Base-by-base conservation (phyloP, 2,797 vertebrate species). In the Xenopus petersii region DNA sequence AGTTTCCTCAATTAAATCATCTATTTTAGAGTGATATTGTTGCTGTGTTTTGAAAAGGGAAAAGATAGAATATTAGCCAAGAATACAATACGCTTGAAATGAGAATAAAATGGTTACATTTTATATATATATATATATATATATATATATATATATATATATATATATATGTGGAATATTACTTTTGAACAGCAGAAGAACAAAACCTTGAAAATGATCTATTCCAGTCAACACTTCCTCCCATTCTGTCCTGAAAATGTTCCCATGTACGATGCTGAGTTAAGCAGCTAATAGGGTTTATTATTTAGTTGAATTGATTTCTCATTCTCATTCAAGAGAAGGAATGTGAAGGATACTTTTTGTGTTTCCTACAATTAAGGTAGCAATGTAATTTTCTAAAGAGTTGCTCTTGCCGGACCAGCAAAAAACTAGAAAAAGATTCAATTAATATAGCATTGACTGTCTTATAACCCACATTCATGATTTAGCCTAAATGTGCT, bases 301-400 rank as follows among this genome's bases (percentile, higher is more conserved):
- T 95, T 96, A 93, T 94, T 89, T 75, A 83, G 81, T 83, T 94
- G 94, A 96, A 96, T 91, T 90, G 92, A 92, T 93, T 94, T 94
- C 91, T 92, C 89, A 89, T 89, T 93, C 89, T 91, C 85, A 89
- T 94, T 94, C 91, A 95, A 89, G 89, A 88, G 16, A 92, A 94
- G 94, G 95, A 98, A 98, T 98, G 92, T 94, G 95, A 97, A 97
- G 94, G 95, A 96, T 95, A 95, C 91, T 93, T 96, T 97, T 95
- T 97, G 93, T 96, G 91, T 89, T 84, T 87, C 86, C 88, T 81
- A 89, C 94, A 97, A 96, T 97, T 95, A 96, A 92, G 92, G 92
- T 93, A 93, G 91, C 89, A 86, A 86, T 90, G 93, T 91, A 91
- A 93, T 93, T 89, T 92, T 94, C 89, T 91, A 95, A 95, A 95